A percentile compares a stretch with the other conserved stretches of the same genome.
These are phyloP conservation scores for Xenopus laevis DNA, from an alignment of 2,113 vertebrate species.

Conservation along the genomic window DNA sequence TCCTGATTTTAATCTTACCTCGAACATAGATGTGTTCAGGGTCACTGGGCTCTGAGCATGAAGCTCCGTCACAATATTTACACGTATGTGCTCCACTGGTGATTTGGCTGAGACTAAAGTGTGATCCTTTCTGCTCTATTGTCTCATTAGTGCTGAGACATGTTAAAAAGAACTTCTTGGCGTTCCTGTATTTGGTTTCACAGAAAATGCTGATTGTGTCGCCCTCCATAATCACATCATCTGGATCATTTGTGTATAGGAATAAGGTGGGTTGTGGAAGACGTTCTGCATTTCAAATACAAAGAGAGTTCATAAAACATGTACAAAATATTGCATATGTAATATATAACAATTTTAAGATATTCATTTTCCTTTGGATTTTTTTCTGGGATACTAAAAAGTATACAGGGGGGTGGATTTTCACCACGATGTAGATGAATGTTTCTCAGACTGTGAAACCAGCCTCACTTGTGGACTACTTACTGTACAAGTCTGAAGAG, in stretches of 20 bases:
- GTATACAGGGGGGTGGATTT: too few relatives aligned
- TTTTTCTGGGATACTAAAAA: too few relatives aligned
- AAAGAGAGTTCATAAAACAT: not conserved
- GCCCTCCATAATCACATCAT: not conserved
- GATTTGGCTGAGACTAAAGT: not conserved
- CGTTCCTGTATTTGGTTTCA: not conserved
- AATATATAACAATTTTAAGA: too few relatives aligned
- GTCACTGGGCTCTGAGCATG: slow-evolving; percentile 1
- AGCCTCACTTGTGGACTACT: too few relatives aligned
- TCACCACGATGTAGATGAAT: too few relatives aligned
- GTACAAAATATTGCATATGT: too few relatives aligned
- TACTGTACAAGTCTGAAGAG: too few relatives aligned
- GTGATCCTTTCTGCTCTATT: not conserved
- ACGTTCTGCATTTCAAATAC: not conserved
- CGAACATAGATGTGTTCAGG: slow-evolving; percentile 7
- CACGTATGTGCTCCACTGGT: not conserved
- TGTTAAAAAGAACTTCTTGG: not conserved
- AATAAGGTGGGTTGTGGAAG: not conserved
- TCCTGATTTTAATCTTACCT: not conserved
- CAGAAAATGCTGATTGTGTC: not conserved
- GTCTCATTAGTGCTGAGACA: not conserved
- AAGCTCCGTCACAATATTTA: not conserved
- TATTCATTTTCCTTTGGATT: too few relatives aligned
- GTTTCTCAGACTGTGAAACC: too few relatives aligned
- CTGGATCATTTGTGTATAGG: not conserved